Evolutionary conservation across 2,113 vertebrate species (phyloP).

Genomic region (Hassar affinis): DNA sequence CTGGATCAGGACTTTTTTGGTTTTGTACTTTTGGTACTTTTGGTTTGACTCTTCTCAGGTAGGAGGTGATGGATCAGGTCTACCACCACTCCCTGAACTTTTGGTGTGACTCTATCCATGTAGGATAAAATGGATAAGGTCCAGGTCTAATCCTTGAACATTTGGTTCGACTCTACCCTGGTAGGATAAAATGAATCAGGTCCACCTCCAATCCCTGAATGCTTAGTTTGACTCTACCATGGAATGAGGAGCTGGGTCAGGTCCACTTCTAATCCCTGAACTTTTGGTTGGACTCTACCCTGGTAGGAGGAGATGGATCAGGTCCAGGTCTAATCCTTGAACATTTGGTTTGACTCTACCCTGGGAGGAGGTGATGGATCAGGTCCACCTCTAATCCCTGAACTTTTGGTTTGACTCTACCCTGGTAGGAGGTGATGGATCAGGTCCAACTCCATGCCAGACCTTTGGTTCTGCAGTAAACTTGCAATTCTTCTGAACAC

Average conservation of each 20-base stretch:
- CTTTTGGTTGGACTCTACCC: not conserved
- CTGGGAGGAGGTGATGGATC: not conserved
- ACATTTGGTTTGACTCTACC: not conserved
- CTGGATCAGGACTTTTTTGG: not conserved
- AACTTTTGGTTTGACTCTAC: not conserved
- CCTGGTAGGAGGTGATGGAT: not conserved
- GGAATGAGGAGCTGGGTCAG: not conserved
- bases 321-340: fast-evolving
- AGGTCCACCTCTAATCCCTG: not conserved
- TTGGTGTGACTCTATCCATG: not conserved
- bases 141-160: not conserved
- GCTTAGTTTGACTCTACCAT: not conserved
- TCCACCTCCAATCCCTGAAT: not conserved
- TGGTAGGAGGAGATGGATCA: not conserved
- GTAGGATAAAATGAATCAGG: not conserved
- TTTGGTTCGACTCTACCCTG: not conserved
- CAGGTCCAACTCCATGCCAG: not conserved
- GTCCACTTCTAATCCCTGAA: not conserved
- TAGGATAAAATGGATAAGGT: not conserved
- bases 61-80: not conserved
- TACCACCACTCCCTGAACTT: not conserved
- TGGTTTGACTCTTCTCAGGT: not conserved
- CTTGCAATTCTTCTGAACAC: not conserved
- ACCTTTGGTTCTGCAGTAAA: not conserved
- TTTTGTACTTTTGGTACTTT: no score